Percentiles rank a stretch among this genome's conserved stretches.
These are phyloP conservation scores for Platycheirus albimanus DNA, from an alignment of 2,888 invertebrate species.

Conservation along the genomic window DNA sequence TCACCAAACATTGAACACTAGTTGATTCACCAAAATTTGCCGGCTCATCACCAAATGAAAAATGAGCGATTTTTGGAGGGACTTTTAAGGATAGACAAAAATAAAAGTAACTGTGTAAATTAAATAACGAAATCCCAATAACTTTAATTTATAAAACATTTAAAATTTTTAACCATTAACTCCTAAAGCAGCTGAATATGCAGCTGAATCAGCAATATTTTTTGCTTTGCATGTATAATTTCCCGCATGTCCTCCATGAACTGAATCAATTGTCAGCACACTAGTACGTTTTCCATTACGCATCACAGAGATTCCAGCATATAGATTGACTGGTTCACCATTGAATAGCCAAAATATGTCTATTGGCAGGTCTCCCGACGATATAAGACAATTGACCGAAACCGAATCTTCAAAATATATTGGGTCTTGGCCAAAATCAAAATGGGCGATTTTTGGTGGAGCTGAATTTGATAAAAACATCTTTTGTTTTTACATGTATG, in stretches of 20 bases:
- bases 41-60: constrained; percentile 86
- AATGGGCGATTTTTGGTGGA: constrained; percentile 90
- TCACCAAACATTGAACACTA: constrained; percentile 84
- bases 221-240: constrained; percentile 86
- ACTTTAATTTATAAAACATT: neutral
- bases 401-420: constrained; percentile 89
- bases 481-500: too few relatives aligned
- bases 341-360: constrained; percentile 86
- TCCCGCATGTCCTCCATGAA: constrained; percentile 86
- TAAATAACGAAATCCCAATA: too few relatives aligned
- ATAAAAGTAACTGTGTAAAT: constrained; percentile 77
- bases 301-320: constrained; percentile 79
- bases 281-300: constrained; percentile 84
- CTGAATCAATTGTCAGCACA: constrained; percentile 86
- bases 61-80: constrained; percentile 87
- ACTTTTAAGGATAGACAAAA: constrained; percentile 82
- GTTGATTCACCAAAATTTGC: constrained; percentile 85
- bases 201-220: constrained; percentile 84
- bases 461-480: constrained; percentile 85
- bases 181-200: constrained; percentile 82
- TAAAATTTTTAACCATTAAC: constrained; percentile 79
- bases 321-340: constrained; percentile 78
- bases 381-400: constrained; percentile 88
- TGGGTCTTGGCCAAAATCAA: constrained; percentile 89
- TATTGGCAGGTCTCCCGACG: constrained; percentile 88